These are phyloP conservation scores for Oryzaephilus surinamensis DNA, from an alignment of 1,140 invertebrate species.

Conservation along the genomic window DNA sequence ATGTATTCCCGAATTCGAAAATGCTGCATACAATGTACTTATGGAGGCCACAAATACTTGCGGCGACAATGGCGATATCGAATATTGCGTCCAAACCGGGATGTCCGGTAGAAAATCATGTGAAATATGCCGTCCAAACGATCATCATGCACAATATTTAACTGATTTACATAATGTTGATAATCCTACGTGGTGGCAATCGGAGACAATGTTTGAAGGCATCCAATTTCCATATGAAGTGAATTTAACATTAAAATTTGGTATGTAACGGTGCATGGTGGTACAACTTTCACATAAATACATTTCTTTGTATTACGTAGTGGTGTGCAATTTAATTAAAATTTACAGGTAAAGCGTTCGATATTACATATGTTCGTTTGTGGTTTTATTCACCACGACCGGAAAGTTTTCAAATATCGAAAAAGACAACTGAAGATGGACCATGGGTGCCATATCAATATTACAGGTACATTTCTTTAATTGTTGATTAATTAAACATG, in stretches of 20 bases:
- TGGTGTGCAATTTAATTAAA: too few species aligned
- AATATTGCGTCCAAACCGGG: conserved; percentile 87
- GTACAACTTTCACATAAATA: too few species aligned
- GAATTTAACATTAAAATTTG: conserved; percentile 81
- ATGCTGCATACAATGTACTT: conserved; percentile 78
- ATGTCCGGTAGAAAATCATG: conserved; percentile 47
- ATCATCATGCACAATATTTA: conserved; percentile 69
- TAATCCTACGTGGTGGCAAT: conserved; percentile 97
- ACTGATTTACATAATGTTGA: conserved; percentile 85
- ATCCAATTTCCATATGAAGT: conserved; percentile 85
- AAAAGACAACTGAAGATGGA: conserved; percentile 64
- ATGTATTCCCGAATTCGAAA: conserved; percentile 93
- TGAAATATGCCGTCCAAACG: conserved; percentile 48
- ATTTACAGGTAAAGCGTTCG: conserved; percentile 88
- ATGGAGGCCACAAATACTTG: conserved; percentile 96
- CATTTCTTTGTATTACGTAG: too few species aligned
- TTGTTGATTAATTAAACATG: too few species aligned
- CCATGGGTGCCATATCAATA: conserved; percentile 94
- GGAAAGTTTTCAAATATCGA: conserved; percentile 96
- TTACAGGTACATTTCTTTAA: conserved; percentile 70
- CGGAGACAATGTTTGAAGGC: conserved; percentile 90
- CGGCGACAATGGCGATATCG: conserved; percentile 60
- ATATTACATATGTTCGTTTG: conserved; percentile 91
- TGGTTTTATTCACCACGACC: conserved; percentile 91
- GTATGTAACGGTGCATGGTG: too few species aligned